phyloP scores from a whole-genome alignment of 2,113 vertebrate species.

The Callorhinus ursinus region DNA sequence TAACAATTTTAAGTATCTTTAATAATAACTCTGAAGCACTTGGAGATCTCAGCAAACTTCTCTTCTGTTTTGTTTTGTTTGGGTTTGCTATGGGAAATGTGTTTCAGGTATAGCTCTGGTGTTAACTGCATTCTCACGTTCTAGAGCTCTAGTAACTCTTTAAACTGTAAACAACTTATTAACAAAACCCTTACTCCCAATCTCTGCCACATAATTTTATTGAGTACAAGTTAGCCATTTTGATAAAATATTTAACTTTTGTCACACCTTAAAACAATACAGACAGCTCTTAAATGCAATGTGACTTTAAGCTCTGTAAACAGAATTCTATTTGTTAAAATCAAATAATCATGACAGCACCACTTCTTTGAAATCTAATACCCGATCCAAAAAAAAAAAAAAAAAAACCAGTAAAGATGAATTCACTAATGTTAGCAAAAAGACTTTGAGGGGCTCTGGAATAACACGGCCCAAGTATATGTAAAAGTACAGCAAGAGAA shows the following conservation, averaged over 20 bases:
- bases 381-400: neutral
- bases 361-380: constrained; percentile 20
- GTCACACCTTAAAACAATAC: neutral
- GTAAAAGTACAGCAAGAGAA: neutral
- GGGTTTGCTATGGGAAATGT: neutral
- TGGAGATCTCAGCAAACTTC: neutral
- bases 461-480: neutral
- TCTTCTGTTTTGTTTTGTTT: neutral
- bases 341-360: neutral
- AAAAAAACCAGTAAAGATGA: neutral
- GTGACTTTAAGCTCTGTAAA: neutral
- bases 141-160: neutral
- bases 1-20: neutral
- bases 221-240: neutral
- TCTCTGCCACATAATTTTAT: neutral
- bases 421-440: neutral
- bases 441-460: neutral
- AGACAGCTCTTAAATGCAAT: constrained; percentile 13
- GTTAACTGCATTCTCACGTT: neutral
- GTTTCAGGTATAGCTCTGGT: neutral
- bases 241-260: constrained; percentile 23
- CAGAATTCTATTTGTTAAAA: neutral
- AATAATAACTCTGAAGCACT: neutral
- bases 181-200: neutral
- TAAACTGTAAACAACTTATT: neutral